Evolutionary conservation across 2,888 invertebrate species (phyloP).

Genomic region (Muschampia plurimacula): DNA sequence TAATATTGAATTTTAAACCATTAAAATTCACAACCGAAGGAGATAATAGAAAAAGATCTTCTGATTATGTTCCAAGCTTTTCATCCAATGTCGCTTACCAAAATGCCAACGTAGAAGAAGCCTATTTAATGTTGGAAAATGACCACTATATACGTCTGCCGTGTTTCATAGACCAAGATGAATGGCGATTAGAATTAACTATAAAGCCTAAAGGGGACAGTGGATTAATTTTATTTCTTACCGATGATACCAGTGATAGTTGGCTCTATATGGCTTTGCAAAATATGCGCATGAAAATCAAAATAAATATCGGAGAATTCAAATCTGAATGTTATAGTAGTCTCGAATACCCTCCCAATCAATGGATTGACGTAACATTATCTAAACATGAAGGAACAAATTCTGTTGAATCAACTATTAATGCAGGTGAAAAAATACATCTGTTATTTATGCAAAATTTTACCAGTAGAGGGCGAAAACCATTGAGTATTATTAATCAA

Average conservation of each 20-base stretch:
- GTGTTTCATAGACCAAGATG: conserved; percentile 65
- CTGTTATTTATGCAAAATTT: conserved; percentile 54
- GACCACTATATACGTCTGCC: conserved; percentile 72
- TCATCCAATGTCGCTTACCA: conserved; percentile 74
- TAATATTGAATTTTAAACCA: conserved; percentile 77
- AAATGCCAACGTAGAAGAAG: conserved; percentile 69
- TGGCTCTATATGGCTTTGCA: conserved; percentile 69
- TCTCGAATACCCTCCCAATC: conserved; percentile 63
- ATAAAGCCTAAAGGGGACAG: conserved; percentile 66
- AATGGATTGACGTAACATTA: conserved; percentile 73
- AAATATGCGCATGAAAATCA: conserved; percentile 71
- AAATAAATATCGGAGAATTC: conserved; percentile 58
- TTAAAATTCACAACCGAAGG: conserved; percentile 60
- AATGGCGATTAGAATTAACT: conserved; percentile 72
- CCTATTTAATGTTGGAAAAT: conserved; percentile 61
- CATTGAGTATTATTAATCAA: not conserved
- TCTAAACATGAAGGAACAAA: conserved; percentile 63
- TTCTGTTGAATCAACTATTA: conserved; percentile 72
- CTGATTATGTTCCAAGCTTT: conserved; percentile 59
- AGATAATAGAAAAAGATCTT: conserved; percentile 46
- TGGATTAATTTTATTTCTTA: conserved; percentile 69
- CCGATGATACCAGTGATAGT: conserved; percentile 53
- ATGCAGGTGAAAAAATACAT: conserved; percentile 71
- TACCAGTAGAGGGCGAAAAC: not conserved
- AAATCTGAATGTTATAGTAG: conserved; percentile 67